phyloP scores from a whole-genome alignment of 2,888 invertebrate genomes.

The Dendrolimus pini region DNA sequence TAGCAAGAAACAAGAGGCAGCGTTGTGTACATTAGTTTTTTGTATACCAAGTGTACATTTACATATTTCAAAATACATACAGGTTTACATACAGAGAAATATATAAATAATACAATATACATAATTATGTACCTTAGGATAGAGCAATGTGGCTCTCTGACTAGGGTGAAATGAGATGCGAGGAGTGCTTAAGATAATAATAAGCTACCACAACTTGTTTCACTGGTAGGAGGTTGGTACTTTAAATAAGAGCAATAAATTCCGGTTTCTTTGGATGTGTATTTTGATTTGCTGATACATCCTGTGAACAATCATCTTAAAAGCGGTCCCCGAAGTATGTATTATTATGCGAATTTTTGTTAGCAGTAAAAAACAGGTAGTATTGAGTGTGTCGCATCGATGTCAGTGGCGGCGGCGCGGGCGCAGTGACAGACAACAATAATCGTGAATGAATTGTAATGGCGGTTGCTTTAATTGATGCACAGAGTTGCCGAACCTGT shows the following conservation, averaged over 20 bases:
- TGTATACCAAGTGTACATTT: neutral
- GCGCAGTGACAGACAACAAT: conserved; percentile 53
- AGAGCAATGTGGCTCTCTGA: too few relatives aligned
- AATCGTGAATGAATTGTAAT: conserved; percentile 70
- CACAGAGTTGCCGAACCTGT: conserved; percentile 38
- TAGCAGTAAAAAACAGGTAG: conserved; percentile 20
- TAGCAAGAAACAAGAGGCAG: too few relatives aligned
- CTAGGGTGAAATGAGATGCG: too few relatives aligned
- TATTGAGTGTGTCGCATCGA: conserved; percentile 44
- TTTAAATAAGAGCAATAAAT: too few relatives aligned
- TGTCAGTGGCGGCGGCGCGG: conserved; percentile 34
- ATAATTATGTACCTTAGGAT: neutral
- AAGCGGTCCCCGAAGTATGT: conserved; percentile 9
- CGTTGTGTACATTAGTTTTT: neutral
- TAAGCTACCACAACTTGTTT: too few relatives aligned
- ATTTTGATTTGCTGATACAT: neutral
- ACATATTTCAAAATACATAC: neutral
- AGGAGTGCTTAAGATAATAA: too few relatives aligned
- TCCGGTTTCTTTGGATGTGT: too few relatives aligned
- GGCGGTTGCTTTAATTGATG: conserved; percentile 59
- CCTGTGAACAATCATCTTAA: neutral
- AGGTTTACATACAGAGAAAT: neutral
- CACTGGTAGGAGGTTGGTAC: too few relatives aligned
- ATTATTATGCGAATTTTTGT: conserved; percentile 16
- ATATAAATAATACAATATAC: neutral